Conservation (phyloP, 1,140 invertebrate genomes). For the Mercenaria mercenaria region DNA sequence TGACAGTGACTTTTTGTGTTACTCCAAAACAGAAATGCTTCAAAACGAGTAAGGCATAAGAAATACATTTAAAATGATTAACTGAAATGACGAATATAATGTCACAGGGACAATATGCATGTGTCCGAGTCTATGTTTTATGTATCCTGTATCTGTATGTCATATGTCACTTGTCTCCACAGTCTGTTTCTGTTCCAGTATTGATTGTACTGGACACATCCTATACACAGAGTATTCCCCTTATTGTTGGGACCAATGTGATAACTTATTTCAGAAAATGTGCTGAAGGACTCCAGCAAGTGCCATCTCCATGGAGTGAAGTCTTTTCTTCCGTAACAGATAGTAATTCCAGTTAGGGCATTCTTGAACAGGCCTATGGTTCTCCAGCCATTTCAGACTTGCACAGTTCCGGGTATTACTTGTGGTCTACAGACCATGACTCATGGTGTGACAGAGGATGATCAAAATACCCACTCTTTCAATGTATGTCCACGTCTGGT, state of each 20-base stretch:
- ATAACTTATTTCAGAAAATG: background rate
- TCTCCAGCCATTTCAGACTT: no score
- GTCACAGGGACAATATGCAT: no score
- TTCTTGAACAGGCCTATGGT: no score
- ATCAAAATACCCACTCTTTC: background rate
- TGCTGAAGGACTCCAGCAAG: background rate
- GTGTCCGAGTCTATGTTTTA: no score
- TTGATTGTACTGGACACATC: conserved; percentile 4
- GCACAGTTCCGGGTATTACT: background rate
- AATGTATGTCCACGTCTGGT: conserved; percentile 5
- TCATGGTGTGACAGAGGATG: background rate
- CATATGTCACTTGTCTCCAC: background rate
- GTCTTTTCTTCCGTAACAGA: background rate
- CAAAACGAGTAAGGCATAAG: no score
- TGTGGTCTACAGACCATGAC: background rate
- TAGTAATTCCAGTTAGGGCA: background rate
- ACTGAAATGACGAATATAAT: no score
- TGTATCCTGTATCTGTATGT: no score
- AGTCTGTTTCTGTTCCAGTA: background rate
- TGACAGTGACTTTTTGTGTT: no score
- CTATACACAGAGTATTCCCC: background rate
- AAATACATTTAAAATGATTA: no score
- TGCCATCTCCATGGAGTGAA: background rate
- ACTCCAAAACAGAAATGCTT: no score
- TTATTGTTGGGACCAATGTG: background rate